phyloP scores from a whole-genome alignment of 2,888 invertebrate species.

The Lissonota sp. region DNA sequence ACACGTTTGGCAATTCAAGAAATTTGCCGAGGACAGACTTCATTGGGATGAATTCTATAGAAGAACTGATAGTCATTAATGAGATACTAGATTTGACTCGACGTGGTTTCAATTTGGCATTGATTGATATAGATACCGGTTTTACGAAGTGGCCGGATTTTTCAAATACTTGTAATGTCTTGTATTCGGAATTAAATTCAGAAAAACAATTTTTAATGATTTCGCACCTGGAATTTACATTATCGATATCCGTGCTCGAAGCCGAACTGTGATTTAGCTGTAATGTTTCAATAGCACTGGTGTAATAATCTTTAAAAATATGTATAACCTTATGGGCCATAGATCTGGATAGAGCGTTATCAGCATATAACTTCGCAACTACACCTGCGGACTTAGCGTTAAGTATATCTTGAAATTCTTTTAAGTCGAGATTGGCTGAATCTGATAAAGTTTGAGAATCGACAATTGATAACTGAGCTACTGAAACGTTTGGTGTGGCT shows the following conservation, averaged over 20 bases:
- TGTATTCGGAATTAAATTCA: slow-evolving; percentile 41
- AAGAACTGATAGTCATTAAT: slow-evolving; percentile 31
- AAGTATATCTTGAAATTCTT: slow-evolving; percentile 12
- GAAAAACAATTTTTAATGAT: slow-evolving; percentile 41
- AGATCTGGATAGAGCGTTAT: slow-evolving; percentile 24
- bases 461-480: not conserved
- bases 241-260: slow-evolving; percentile 19
- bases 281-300: slow-evolving; percentile 19
- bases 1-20: slow-evolving; percentile 66
- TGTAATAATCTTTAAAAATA: slow-evolving; percentile 7
- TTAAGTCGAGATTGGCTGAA: slow-evolving; percentile 7
- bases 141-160: slow-evolving; percentile 29
- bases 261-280: slow-evolving; percentile 23
- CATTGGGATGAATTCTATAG: slow-evolving; percentile 38
- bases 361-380: slow-evolving; percentile 21
- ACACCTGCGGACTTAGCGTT: slow-evolving; percentile 1
- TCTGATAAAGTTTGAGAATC: slow-evolving; percentile 13
- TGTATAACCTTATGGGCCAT: slow-evolving; percentile 20
- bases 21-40: slow-evolving; percentile 57
- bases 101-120: slow-evolving; percentile 40
- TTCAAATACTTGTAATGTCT: slow-evolving; percentile 30
- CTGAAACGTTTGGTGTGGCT: slow-evolving; percentile 8
- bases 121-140: slow-evolving; percentile 28
- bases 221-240: slow-evolving; percentile 17
- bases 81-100: slow-evolving; percentile 16